Base-by-base conservation (phyloP, 2,888 invertebrate species). In the Thymelicus sylvestris region DNA sequence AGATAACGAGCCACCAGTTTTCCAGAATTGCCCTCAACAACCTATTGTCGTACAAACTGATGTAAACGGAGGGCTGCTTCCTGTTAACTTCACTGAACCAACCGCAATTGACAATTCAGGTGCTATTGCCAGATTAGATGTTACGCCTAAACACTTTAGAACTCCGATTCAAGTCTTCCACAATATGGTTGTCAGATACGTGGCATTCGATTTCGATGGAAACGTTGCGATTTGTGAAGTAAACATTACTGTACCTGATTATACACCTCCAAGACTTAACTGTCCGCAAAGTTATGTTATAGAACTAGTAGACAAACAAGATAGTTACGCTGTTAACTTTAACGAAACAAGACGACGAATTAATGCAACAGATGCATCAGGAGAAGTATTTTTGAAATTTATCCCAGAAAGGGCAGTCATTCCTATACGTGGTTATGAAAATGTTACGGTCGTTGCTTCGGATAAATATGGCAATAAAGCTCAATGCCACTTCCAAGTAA, bases 181-280 rank as follows among this genome's bases (percentile, higher is more conserved):
- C 83, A 98, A 98, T 76, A 97, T 97, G 83, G 97, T 98, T 41
- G 98, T 99, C 0, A 97, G 98, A 92, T 99, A 99, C 82, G 97
- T 98, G 0, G 99, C 99, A 4, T 99, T 98, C 82, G 99, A 99
- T 91, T 98, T 98, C 81, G 99, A 99, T 83, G 99, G 99, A 77
- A 99, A 99, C 84, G 98, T 98, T 13, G 99, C 99, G 13, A 98
- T 98, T 84, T 99, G 99, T 84, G 97, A 98, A 94, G 98, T 99
- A 44, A 98, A 98, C 81, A 98, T 99, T 44, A 98, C 98, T 0
- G 98, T 98, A 10, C 98, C 98, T 44, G 98, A 98, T 88, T 97
- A 98, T 67, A 98, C 98, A 0, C 98, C 98, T 67, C 98, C 98
- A 7, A 95, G 96, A 82, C 90, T 98, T 52, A 98, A 97, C 83